Percentiles rank a stretch among this genome's conserved stretches.
Conservation (phyloP, 2,888 invertebrate genomes). For the Crocallis elinguaria region DNA sequence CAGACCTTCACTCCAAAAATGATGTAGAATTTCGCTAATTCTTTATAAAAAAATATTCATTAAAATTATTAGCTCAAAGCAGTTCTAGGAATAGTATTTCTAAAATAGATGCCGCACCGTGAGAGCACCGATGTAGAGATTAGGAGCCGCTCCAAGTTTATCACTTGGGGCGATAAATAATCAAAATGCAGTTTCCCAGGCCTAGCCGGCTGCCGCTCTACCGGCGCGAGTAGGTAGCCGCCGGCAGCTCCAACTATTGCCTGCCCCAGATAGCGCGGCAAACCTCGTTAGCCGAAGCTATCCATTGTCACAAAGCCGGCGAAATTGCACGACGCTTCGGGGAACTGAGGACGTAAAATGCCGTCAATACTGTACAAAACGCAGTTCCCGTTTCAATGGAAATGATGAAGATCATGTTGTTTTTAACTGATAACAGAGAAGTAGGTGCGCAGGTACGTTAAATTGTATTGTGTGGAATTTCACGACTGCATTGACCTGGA, state of each 20-base stretch:
- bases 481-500: constrained; percentile 41
- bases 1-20: too few relatives aligned
- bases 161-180: constrained; percentile 1
- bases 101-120: too few relatives aligned
- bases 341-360: background rate
- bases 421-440: background rate
- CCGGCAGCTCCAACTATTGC: constrained; percentile 29
- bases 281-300: constrained; percentile 7
- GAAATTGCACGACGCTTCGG: background rate
- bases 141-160: background rate
- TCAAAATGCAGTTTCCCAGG: constrained; percentile 29
- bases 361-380: background rate
- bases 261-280: constrained; percentile 23
- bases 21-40: too few relatives aligned
- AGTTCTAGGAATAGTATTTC: too few relatives aligned
- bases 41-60: too few relatives aligned
- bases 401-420: background rate
- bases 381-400: background rate
- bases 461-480: constrained; percentile 25
- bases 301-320: background rate
- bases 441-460: constrained; percentile 1
- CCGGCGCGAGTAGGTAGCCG: background rate
- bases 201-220: background rate
- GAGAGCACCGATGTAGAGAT: background rate
- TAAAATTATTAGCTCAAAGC: too few relatives aligned